phyloP scores from a whole-genome alignment of 2,113 vertebrate species.

The Hemichromis elongatus region DNA sequence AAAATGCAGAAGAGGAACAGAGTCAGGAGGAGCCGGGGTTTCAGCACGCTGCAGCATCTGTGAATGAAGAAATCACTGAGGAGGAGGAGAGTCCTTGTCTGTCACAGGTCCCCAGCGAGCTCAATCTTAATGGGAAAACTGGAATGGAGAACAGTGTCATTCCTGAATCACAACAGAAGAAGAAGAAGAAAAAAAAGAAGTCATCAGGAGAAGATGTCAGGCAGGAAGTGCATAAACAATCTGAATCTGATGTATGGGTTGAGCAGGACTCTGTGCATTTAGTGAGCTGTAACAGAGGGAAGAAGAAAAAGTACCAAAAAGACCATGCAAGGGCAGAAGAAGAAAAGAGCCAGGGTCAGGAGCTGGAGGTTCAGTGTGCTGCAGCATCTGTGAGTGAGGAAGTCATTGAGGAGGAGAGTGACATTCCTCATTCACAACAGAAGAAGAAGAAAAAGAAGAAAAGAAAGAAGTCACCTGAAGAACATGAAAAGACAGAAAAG shows the following conservation, averaged over 20 bases:
- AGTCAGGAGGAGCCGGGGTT: not conserved
- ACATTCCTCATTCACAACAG: not conserved
- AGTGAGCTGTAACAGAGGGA: not conserved
- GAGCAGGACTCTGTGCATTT: not conserved
- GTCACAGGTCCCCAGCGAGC: not conserved
- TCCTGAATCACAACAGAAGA: not conserved
- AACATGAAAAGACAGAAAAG: not conserved
- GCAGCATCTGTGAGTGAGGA: not conserved
- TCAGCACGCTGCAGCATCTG: not conserved
- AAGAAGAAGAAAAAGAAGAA: not conserved
- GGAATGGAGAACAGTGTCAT: not conserved
- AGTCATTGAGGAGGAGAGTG: not conserved
- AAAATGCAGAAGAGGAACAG: not conserved
- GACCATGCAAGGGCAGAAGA: not conserved
- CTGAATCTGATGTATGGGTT: not conserved
- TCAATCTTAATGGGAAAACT: not conserved
- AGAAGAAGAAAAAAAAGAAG: constrained; percentile 27
- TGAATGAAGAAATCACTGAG: not conserved
- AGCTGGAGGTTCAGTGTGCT: not conserved
- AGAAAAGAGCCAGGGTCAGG: not conserved
- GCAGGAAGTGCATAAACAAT: not conserved
- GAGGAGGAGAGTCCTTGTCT: not conserved
- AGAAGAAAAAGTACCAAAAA: not conserved
- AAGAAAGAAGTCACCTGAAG: not conserved
- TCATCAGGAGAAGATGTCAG: not conserved